phyloP scores from a whole-genome alignment of 2,797 vertebrate species.

The Sarcophilus harrisii region DNA sequence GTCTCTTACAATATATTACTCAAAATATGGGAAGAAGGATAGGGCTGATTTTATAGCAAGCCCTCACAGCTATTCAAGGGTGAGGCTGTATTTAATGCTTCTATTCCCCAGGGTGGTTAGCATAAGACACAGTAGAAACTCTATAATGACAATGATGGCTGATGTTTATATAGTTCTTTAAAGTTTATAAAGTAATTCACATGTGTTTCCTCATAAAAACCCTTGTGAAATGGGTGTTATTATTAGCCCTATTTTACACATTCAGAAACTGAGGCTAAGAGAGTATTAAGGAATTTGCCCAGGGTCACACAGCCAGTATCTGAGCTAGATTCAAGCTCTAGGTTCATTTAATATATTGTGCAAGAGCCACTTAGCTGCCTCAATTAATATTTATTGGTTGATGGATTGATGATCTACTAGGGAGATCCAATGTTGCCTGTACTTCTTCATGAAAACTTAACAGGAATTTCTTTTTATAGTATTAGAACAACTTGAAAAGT shows the following conservation, averaged over 20 bases:
- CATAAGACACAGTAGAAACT: background rate
- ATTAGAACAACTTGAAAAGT: background rate
- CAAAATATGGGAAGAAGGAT: background rate
- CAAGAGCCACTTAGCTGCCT: background rate
- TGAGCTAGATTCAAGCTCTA: background rate
- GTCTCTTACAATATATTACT: background rate
- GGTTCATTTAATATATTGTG: background rate
- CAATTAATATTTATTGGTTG: background rate
- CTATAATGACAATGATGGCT: background rate
- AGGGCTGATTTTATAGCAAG: background rate
- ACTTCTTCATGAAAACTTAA: background rate
- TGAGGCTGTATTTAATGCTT: background rate
- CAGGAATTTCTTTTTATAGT: background rate
- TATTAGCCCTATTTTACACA: background rate
- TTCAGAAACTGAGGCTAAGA: background rate
- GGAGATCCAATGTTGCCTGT: background rate
- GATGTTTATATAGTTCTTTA: background rate
- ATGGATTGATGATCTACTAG: background rate
- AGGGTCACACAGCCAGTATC: background rate
- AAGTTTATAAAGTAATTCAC: background rate
- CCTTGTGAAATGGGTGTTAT: background rate
- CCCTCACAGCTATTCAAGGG: background rate
- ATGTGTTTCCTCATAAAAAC: background rate
- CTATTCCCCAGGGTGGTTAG: background rate
- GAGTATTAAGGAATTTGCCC: background rate